Evolutionary conservation across 2,797 vertebrate genomes (phyloP).

Genomic region (Uromys caudimaculatus): DNA sequence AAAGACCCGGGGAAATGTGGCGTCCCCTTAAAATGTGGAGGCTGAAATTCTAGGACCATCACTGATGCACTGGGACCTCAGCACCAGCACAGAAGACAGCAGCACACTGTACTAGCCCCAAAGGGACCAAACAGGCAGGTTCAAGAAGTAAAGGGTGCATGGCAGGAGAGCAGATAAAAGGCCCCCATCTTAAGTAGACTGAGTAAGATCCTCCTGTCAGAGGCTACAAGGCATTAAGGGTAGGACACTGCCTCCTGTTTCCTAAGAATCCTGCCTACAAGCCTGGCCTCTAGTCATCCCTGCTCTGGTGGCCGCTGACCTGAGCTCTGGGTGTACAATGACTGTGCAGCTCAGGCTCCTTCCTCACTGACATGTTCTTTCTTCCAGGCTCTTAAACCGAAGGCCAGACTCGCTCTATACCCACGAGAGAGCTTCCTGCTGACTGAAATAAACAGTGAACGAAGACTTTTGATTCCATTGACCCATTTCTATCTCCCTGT

Average conservation of each 20-base stretch:
- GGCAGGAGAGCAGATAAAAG: not conserved
- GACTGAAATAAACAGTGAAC: not conserved
- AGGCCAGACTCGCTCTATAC: not conserved
- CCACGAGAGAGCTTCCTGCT: not conserved
- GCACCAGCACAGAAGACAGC: not conserved
- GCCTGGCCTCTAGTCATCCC: not conserved
- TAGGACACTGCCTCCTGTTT: too few species aligned
- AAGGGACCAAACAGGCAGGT: not conserved
- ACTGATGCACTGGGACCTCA: not conserved
- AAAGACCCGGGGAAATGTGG: not conserved
- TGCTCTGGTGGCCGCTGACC: not conserved
- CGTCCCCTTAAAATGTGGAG: not conserved
- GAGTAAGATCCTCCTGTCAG: not conserved
- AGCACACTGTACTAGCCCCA: too few species aligned
- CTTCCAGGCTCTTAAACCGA: not conserved
- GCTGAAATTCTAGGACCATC: not conserved
- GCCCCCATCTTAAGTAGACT: not conserved
- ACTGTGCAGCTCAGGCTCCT: not conserved
- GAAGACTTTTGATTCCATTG: not conserved
- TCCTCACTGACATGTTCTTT: not conserved
- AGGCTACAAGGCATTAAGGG: not conserved
- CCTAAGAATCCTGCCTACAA: not conserved
- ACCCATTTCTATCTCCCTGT: not conserved
- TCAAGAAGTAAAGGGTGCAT: not conserved
- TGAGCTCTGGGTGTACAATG: not conserved